These are phyloP conservation scores for Apis laboriosa DNA, from an alignment of 1,140 invertebrate genomes.

Conservation along the genomic window DNA sequence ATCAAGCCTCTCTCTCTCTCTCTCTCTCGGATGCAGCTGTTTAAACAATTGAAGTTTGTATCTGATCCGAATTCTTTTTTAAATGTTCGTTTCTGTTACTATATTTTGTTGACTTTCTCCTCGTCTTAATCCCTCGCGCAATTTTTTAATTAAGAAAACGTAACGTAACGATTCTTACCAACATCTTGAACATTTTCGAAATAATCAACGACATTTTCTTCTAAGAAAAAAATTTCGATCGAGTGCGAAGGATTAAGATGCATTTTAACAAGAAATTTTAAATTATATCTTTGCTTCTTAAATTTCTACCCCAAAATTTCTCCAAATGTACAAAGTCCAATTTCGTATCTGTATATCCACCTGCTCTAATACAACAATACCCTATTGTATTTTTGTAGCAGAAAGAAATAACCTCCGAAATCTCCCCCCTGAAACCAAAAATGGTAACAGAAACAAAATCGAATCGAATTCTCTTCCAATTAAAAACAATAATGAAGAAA, in stretches of 20 bases:
- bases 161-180: not conserved
- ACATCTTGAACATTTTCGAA: not conserved
- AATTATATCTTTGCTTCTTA: too few species aligned
- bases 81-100: conserved; percentile 11
- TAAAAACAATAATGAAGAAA: not conserved
- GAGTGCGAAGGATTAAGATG: not conserved
- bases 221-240: too few species aligned
- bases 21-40: not conserved
- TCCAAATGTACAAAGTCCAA: conserved; percentile 4
- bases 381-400: not conserved
- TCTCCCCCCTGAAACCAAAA: not conserved
- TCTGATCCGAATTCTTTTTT: not conserved
- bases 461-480: not conserved
- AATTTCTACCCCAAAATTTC: not conserved
- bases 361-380: not conserved
- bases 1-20: not conserved
- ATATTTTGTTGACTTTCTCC: not conserved
- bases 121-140: not conserved
- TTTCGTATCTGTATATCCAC: not conserved
- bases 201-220: too few species aligned
- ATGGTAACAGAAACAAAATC: conserved; percentile 9
- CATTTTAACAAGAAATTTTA: not conserved
- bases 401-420: not conserved
- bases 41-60: not conserved
- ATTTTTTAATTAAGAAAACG: not conserved